Evolutionary conservation across 2,888 invertebrate genomes (phyloP).

Genomic region (Mythimna vitellina): DNA sequence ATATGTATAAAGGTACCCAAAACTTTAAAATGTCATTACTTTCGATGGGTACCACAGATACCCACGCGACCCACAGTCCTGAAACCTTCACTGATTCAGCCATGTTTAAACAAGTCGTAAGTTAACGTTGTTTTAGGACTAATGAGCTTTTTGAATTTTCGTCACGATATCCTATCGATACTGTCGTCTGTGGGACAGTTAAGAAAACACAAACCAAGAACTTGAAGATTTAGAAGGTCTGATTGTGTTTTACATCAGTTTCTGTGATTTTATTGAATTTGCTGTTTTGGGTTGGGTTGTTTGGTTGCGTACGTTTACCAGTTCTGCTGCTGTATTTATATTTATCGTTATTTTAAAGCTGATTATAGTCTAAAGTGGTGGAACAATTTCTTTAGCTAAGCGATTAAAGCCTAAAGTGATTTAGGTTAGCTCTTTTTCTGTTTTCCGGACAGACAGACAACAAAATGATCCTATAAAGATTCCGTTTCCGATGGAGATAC

Average conservation of each 20-base stretch:
- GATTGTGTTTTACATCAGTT: slow-evolving; percentile 55
- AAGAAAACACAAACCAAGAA: slow-evolving; percentile 65
- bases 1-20: slow-evolving; percentile 34
- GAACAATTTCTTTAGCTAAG: too few species aligned
- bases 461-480: too few species aligned
- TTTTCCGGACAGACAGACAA: too few species aligned
- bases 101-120: slow-evolving; percentile 78
- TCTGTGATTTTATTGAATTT: slow-evolving; percentile 45
- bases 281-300: slow-evolving; percentile 26
- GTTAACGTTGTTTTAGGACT: slow-evolving; percentile 85
- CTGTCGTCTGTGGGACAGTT: slow-evolving; percentile 43
- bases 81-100: slow-evolving; percentile 71
- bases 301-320: slow-evolving; percentile 16
- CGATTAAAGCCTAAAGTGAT: too few species aligned
- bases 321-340: not conserved
- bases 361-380: not conserved
- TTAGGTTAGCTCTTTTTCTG: too few species aligned
- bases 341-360: not conserved
- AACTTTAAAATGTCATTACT: slow-evolving; percentile 65
- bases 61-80: slow-evolving; percentile 51
- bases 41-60: slow-evolving; percentile 41
- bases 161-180: slow-evolving; percentile 73
- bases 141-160: slow-evolving; percentile 80
- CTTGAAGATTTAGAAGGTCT: slow-evolving; percentile 47
- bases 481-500: too few species aligned